Percentiles rank a stretch among this genome's conserved stretches.
Conservation (phyloP, 2,797 vertebrate genomes). For the Pampus argenteus region DNA sequence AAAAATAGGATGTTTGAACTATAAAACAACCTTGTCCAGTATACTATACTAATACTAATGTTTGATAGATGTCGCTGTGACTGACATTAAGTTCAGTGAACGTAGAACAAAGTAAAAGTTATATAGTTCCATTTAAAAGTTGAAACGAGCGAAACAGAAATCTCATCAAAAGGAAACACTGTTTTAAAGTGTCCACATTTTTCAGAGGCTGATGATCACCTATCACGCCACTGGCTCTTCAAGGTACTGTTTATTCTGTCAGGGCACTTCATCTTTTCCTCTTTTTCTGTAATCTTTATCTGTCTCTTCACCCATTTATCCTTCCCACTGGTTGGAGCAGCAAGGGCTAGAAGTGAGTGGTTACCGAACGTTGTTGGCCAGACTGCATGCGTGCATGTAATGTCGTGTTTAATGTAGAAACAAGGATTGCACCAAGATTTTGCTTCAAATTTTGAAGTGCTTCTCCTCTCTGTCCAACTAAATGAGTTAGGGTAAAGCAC, state of each 20-base stretch:
- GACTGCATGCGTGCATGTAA: slow-evolving; percentile 76
- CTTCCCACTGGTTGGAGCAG: slow-evolving; percentile 88
- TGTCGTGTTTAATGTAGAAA: slow-evolving; percentile 45
- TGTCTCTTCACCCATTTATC: slow-evolving; percentile 69
- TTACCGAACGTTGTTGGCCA: slow-evolving; percentile 46
- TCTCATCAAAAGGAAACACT: too few species aligned
- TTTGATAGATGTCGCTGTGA: neutral
- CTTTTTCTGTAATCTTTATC: slow-evolving; percentile 38
- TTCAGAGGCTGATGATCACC: neutral
- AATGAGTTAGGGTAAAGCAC: neutral
- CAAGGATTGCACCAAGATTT: slow-evolving; percentile 45
- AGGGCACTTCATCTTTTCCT: slow-evolving; percentile 20
- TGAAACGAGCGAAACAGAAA: too few species aligned
- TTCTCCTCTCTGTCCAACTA: neutral
- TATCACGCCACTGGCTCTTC: neutral
- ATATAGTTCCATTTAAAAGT: slow-evolving; percentile 1
- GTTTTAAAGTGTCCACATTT: neutral
- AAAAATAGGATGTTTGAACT: neutral
- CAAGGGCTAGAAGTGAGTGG: slow-evolving; percentile 99
- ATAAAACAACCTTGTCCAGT: neutral
- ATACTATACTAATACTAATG: neutral
- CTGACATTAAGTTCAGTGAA: neutral
- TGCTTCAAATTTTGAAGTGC: neutral
- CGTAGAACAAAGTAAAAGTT: neutral
- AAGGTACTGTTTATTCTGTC: neutral